phyloP scores from a whole-genome alignment of 2,113 vertebrate genomes.

The Mustela nigripes region DNA sequence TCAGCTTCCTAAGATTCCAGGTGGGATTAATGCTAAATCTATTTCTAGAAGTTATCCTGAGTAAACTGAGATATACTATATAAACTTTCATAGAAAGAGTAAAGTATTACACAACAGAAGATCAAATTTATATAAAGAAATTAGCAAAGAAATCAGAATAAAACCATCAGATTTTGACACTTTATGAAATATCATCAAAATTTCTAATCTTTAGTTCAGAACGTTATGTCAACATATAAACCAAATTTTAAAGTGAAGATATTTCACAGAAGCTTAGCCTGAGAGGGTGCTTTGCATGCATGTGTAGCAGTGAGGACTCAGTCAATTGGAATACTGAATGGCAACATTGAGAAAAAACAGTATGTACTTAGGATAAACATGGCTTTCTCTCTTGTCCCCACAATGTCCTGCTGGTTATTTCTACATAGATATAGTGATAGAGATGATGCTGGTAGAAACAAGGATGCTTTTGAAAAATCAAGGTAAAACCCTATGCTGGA shows the following conservation, averaged over 20 bases:
- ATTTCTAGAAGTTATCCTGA: neutral
- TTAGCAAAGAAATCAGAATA: neutral
- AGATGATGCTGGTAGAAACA: neutral
- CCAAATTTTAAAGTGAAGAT: conserved; percentile 20
- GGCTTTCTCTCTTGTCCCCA: neutral
- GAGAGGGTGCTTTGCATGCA: neutral
- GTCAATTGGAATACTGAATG: neutral
- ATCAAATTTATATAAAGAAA: neutral
- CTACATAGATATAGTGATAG: neutral
- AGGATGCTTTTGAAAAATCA: conserved; percentile 47
- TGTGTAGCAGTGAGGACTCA: neutral
- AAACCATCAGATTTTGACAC: neutral
- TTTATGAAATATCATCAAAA: neutral
- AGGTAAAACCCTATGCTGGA: neutral
- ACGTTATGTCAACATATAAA: neutral
- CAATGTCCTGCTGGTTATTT: neutral
- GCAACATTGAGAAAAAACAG: neutral
- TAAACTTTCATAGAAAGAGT: neutral
- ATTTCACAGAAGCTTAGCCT: neutral
- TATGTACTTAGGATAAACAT: neutral
- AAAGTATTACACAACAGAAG: neutral
- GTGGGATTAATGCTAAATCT: neutral
- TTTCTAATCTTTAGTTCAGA: neutral
- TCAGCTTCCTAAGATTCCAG: neutral
- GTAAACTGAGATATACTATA: neutral